Percentiles rank a stretch among this genome's conserved stretches.
Evolutionary conservation across 1,140 invertebrate genomes (phyloP).

Genomic region (Papilio machaon): DNA sequence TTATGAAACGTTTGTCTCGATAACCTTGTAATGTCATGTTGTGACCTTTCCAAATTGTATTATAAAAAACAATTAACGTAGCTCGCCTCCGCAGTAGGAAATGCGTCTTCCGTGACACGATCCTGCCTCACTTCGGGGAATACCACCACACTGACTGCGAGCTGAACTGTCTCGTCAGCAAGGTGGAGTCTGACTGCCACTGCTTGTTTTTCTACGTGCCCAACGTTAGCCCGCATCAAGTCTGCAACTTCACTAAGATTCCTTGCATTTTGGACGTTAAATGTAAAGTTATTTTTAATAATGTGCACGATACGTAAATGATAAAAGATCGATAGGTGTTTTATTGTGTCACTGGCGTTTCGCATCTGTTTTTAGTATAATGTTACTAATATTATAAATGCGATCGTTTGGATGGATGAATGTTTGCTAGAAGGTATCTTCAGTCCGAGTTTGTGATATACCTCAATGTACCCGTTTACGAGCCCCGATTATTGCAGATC

Average conservation of each 20-base stretch:
- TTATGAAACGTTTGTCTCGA: not conserved
- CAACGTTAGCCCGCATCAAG: constrained; percentile 28
- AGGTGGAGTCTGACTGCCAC: constrained; percentile 51
- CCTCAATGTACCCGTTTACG: too few species aligned
- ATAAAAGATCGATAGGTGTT: not conserved
- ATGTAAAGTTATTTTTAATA: constrained; percentile 45
- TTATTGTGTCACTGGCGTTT: not conserved
- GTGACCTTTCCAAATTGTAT: not conserved
- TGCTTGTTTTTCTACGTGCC: constrained; percentile 60
- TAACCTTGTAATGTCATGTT: not conserved
- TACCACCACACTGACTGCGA: constrained; percentile 70
- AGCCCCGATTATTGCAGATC: constrained; percentile 39
- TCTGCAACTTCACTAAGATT: constrained; percentile 60
- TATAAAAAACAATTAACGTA: not conserved
- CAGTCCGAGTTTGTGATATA: too few species aligned
- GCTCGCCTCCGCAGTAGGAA: constrained; percentile 53
- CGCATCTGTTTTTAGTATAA: not conserved
- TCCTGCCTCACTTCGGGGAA: constrained; percentile 47
- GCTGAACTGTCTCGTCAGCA: constrained; percentile 53
- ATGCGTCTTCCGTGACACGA: constrained; percentile 60
- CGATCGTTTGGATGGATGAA: too few species aligned
- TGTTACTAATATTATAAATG: too few species aligned
- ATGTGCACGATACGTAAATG: not conserved
- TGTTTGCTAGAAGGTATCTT: too few species aligned
- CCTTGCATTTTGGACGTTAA: constrained; percentile 58